Evolutionary conservation across 2,113 vertebrate genomes (phyloP).

Genomic region (Diglossa brunneiventris): DNA sequence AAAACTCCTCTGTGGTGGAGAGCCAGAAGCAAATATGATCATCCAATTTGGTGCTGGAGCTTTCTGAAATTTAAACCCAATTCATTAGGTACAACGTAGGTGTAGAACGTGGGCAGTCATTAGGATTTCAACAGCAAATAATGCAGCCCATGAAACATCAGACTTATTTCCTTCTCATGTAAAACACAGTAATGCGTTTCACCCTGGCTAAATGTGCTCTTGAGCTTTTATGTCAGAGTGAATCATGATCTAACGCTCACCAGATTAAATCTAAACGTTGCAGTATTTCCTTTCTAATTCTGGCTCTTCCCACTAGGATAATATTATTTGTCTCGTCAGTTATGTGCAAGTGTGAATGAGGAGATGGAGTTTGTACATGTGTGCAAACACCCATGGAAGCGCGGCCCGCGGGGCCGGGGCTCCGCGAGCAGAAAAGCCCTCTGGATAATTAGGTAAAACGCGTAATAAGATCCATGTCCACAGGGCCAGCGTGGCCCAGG

Average conservation of each 20-base stretch:
- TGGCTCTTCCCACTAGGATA: slow-evolving; percentile 24
- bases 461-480: slow-evolving; percentile 60
- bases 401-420: background rate
- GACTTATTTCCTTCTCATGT: slow-evolving; percentile 36
- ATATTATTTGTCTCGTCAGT: slow-evolving; percentile 29
- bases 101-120: background rate
- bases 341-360: slow-evolving; percentile 6
- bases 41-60: background rate
- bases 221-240: slow-evolving; percentile 53
- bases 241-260: slow-evolving; percentile 46
- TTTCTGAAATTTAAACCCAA: background rate
- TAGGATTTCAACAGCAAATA: slow-evolving; percentile 57
- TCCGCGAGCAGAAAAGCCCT: background rate
- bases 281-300: slow-evolving; percentile 38
- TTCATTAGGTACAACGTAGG: background rate
- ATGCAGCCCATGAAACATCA: slow-evolving; percentile 23
- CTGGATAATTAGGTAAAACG: slow-evolving; percentile 20
- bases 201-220: slow-evolving; percentile 24
- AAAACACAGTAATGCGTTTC: background rate
- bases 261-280: slow-evolving; percentile 21
- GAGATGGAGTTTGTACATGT: background rate
- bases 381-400: background rate
- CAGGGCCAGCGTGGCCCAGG: background rate
- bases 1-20: background rate
- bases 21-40: background rate